Evolutionary conservation across 2,113 vertebrate species (phyloP), one percentile per base, ranked within the genome.

Genomic region (Cyphomyrus discorhynchus): DNA sequence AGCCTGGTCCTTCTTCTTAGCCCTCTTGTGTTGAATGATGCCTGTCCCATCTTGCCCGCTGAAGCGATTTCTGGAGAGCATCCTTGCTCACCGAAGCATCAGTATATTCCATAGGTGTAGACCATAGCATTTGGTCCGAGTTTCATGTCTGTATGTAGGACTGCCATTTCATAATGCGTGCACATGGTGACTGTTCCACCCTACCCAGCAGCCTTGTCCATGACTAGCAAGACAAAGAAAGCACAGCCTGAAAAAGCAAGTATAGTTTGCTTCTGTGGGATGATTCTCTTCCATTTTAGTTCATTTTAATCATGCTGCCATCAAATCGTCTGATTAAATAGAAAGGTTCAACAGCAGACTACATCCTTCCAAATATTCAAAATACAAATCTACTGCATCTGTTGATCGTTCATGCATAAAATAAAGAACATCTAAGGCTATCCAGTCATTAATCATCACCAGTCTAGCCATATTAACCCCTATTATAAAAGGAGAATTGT

Each of bases 41-140:
- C 95, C 92, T 56, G 94, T 92, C 93, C 96, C 96, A 89, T 95
- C 96, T 95, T 96, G 93, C 92, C 96, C 96, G 94, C 96, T 96
- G 94, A 95, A 94, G 91, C 95, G 97, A 93, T 94, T 97, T 94
- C 96, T 96, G 95, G 95, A 93, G 94, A 97, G 96, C 97, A 97
- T 96, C 83, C 93, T 94, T 93, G 13, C 35, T 80, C 15, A 42
- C 74, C 31, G n/a, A 70, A 80, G 35, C 74, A 42, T 7, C 15
- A 42, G 74, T 42, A 80, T 35, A 35, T 80, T 42, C 17, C 74
- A 42, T 35, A 19, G 35, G 17, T 80, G 35, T 19, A 42, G 15
- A 80, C 13, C 35, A 8, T 6, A 39, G 74, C 35, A 42, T 80
- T 42, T 42, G 35, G 74, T 17, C 35, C 35, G 35, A 80, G 35